phyloP scores from a whole-genome alignment of 2,797 vertebrate genomes.

The Aphelocoma californica region DNA sequence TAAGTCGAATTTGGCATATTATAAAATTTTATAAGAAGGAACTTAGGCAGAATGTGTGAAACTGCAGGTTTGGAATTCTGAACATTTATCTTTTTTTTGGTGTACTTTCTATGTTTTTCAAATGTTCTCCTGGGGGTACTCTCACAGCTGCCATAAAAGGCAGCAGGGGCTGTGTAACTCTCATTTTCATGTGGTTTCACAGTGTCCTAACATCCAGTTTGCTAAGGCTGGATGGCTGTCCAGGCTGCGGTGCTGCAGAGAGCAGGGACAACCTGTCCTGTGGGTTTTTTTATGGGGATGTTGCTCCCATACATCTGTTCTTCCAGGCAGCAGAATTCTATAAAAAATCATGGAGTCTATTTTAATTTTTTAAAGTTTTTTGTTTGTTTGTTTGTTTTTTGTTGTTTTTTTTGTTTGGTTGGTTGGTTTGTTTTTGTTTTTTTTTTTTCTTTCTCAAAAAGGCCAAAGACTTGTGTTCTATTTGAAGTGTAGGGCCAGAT shows the following conservation, averaged over 20 bases:
- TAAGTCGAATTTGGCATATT: neutral
- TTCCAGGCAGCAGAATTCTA: neutral
- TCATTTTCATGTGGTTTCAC: neutral
- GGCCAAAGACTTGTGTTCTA: neutral
- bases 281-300: neutral
- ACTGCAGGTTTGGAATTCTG: neutral
- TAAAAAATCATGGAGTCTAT: neutral
- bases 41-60: neutral
- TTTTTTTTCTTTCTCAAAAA: neutral
- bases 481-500: neutral
- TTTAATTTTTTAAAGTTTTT: neutral
- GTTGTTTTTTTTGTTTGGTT: too few relatives aligned
- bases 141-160: neutral
- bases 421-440: too few relatives aligned
- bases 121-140: neutral
- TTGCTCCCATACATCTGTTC: neutral
- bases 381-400: too few relatives aligned
- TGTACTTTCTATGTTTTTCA: neutral
- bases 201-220: neutral
- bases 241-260: neutral
- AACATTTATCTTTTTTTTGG: neutral
- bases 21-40: neutral
- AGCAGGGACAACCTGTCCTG: neutral
- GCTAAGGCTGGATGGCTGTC: neutral
- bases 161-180: neutral